phyloP scores from a whole-genome alignment of 92 coral and sea anemone species.

The Epizoanthus scotinus region DNA sequence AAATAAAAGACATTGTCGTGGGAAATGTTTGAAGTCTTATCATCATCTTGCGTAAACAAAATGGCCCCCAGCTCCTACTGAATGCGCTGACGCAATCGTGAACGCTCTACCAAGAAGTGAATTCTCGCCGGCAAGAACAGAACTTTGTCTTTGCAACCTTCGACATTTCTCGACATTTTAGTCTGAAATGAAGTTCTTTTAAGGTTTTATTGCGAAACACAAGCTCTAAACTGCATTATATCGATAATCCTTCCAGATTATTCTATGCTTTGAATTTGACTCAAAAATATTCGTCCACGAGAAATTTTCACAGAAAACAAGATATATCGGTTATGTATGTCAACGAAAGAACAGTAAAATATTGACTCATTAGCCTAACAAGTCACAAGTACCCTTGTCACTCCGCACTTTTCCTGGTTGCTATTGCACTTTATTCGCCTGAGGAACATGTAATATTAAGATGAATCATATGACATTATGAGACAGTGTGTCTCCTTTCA shows the following conservation, averaged over 20 bases:
- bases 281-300: background rate
- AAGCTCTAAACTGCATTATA: background rate
- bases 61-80: background rate
- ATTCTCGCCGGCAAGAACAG: background rate
- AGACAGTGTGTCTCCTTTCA: conserved; percentile 6
- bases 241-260: background rate
- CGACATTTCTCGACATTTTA: background rate
- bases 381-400: conserved; percentile 5
- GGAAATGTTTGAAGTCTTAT: conserved; percentile 13
- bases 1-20: conserved; percentile 22
- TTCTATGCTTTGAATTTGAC: background rate
- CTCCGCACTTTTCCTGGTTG: conserved; percentile 1
- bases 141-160: background rate
- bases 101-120: background rate
- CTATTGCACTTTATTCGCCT: conserved; percentile 3
- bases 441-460: background rate
- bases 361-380: conserved; percentile 7
- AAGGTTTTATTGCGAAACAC: too few species aligned
- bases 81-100: background rate
- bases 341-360: background rate
- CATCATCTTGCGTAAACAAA: conserved; percentile 29
- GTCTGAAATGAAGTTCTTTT: too few species aligned
- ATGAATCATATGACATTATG: background rate
- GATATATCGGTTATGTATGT: conserved; percentile 10
- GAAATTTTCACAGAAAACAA: conserved; percentile 16